phyloP scores from a whole-genome alignment of 2,888 invertebrate species.

The Chaetoderma sp. region DNA sequence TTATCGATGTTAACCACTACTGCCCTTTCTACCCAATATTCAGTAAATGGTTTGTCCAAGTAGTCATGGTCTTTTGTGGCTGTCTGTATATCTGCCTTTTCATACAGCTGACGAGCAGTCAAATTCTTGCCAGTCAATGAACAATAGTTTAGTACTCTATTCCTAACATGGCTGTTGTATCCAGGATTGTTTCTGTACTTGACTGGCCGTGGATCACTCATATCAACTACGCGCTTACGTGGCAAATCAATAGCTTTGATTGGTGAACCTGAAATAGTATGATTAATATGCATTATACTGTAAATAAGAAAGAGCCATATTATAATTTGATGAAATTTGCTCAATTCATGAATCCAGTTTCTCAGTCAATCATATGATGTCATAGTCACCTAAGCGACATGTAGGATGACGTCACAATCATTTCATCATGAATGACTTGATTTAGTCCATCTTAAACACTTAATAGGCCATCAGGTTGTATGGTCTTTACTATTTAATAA shows the following conservation, averaged over 20 bases:
- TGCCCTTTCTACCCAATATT: constrained; percentile 25
- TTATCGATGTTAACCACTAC: constrained; percentile 15
- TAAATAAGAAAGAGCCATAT: too few relatives aligned
- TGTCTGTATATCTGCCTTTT: constrained; percentile 4
- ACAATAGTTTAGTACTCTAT: constrained; percentile 8
- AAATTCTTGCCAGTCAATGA: not conserved
- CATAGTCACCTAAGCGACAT: too few relatives aligned
- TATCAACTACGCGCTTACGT: not conserved
- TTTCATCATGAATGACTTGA: too few relatives aligned
- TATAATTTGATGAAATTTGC: too few relatives aligned
- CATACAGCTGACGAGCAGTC: constrained; percentile 11
- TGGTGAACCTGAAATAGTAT: constrained; percentile 13
- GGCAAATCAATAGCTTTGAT: constrained; percentile 17
- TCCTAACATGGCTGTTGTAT: constrained; percentile 20
- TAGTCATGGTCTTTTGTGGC: constrained; percentile 22
- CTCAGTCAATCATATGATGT: too few relatives aligned
- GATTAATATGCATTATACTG: not conserved
- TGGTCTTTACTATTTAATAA: too few relatives aligned
- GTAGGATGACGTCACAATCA: too few relatives aligned
- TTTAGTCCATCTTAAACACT: too few relatives aligned
- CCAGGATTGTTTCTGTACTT: constrained; percentile 12
- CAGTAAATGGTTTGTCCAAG: constrained; percentile 7
- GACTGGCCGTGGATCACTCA: constrained; percentile 23
- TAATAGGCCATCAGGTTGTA: too few relatives aligned
- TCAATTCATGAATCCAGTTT: not conserved